phyloP scores from a whole-genome alignment of 2,797 vertebrate genomes.

The Bradypodion ventrale region DNA sequence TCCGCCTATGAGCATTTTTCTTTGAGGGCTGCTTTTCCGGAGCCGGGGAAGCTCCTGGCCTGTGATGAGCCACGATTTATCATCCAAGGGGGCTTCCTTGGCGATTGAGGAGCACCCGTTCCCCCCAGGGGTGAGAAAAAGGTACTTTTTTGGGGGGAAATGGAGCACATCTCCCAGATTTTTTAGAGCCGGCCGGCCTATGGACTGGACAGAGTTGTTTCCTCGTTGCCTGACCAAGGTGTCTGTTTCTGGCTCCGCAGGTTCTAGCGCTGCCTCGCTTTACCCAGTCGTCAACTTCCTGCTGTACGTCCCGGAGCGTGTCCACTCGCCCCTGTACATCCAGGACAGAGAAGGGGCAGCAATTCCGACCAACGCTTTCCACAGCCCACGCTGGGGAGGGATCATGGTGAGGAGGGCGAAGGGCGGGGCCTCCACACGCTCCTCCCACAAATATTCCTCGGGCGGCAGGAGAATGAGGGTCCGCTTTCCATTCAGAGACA shows the following conservation, averaged over 20 bases:
- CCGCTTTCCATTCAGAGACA: too few relatives aligned
- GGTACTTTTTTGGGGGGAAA: too few relatives aligned
- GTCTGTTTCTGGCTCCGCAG: constrained; percentile 64
- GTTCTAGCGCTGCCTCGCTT: constrained; percentile 93
- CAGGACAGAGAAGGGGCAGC: constrained; percentile 83
- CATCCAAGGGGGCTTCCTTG: too few relatives aligned
- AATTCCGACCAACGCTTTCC: constrained; percentile 91
- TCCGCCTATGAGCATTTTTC: not conserved
- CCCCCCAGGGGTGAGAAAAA: not conserved
- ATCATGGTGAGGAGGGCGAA: constrained; percentile 86
- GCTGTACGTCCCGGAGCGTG: constrained; percentile 90
- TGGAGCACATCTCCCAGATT: not conserved
- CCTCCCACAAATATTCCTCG: accelerated
- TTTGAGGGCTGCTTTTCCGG: not conserved
- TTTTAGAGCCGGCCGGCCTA: too few relatives aligned
- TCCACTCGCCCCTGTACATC: constrained; percentile 92
- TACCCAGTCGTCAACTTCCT: constrained; percentile 95
- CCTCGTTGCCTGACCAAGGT: too few relatives aligned
- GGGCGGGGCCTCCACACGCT: accelerated
- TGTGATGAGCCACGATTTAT: too few relatives aligned
- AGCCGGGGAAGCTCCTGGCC: too few relatives aligned
- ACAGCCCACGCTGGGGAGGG: constrained; percentile 96
- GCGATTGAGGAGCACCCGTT: not conserved
- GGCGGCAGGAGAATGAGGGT: too few relatives aligned
- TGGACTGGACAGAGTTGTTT: too few relatives aligned